Base-by-base conservation (phyloP, 2,113 vertebrate species). In the Mus pahari region DNA sequence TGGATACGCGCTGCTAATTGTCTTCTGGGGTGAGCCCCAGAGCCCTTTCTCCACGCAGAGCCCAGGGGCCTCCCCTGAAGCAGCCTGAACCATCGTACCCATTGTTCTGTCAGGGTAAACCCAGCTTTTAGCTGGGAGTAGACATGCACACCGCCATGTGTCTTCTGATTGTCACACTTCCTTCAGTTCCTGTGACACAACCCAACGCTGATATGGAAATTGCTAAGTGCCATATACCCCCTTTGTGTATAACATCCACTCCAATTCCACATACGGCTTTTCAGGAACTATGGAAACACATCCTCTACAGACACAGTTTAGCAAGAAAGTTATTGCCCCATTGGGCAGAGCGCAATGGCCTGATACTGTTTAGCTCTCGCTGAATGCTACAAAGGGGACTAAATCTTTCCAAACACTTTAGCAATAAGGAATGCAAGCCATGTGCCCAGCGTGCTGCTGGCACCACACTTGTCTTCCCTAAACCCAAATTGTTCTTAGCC, bases 271-370 rank as follows among this genome's bases (percentile, higher is more conserved):
- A 62, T 24, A 70, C 42, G 24, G 88, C 89, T 97, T 90, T 7
- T 0, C 36, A 91, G 96, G 82, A 89, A 96, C 94, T 86, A 87
- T 68, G 86, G 95, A 95, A 97, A 98, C 75, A 79, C 66, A 89
- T 74, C 91, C 78, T 91, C 77, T 36, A 16, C 24, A 95, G 92
- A 84, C 66, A 66, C 4, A 96, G 75, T 42, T 90, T 33, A 58
- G 90, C 62, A 39, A 70, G 90, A 74, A 93, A 93, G 91, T 92
- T 90, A 96, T 12, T 90, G 77, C 66, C 90, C 88, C 81, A 24
- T 48, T 79, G 96, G 94, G 97, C 83, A 96, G 66, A 81, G 92
- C 24, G 19, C 92, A 10, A 33, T 9, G 60, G 78, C 62, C 90
- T 83, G 93, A 95, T 81, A 24, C 73, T 71, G 36, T 62, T 96